Conservation (phyloP, 2,797 vertebrate genomes). For the Mormyrus proboscirostris region DNA sequence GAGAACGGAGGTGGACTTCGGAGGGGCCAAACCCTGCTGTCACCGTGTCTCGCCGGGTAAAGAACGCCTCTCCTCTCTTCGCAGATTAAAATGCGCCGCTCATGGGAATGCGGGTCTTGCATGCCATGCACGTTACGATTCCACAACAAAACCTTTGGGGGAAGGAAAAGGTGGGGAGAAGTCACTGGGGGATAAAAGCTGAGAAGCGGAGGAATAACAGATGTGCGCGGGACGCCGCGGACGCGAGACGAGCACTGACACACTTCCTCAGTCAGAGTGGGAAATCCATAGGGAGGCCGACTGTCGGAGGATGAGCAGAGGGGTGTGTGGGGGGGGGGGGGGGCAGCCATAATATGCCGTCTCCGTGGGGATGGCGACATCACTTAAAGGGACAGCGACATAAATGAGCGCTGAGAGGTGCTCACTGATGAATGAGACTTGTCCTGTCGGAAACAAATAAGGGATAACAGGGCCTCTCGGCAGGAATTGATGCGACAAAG, state of each 20-base stretch:
- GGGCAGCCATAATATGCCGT: background rate
- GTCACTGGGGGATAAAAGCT: background rate
- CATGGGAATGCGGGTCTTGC: background rate
- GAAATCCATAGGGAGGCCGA: background rate
- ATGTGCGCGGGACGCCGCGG: background rate
- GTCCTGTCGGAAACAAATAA: background rate
- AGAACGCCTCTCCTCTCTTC: too few relatives aligned
- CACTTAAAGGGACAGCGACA: conserved; percentile 1
- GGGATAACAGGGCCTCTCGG: background rate
- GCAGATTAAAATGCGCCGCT: background rate
- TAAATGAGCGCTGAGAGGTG: conserved; percentile 10
- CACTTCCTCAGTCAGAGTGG: conserved; percentile 3
- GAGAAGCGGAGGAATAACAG: background rate
- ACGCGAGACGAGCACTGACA: background rate
- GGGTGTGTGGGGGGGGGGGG: background rate
- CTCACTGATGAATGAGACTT: conserved; percentile 11
- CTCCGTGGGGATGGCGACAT: conserved; percentile 6
- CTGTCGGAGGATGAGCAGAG: conserved; percentile 3
- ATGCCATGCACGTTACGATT: background rate
- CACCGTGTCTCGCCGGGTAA: background rate
- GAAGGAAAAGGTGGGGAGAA: background rate
- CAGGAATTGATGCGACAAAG: conserved; percentile 2
- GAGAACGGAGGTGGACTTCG: background rate
- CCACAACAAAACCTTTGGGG: background rate
- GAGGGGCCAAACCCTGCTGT: too few relatives aligned